phyloP scores from a whole-genome alignment of 2,113 vertebrate species.

The Synchiropus splendidus region DNA sequence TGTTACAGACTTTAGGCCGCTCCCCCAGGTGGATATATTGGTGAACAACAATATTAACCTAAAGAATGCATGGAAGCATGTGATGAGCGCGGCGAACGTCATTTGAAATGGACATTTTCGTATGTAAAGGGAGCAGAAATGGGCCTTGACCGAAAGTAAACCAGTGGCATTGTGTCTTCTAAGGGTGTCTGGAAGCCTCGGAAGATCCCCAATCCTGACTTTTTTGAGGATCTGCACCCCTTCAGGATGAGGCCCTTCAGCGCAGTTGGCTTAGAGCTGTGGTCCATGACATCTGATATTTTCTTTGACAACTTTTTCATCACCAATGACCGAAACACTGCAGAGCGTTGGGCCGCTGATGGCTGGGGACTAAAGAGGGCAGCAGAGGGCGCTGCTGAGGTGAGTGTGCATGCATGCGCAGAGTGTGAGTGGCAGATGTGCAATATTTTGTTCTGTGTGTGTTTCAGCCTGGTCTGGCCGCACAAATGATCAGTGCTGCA shows the following conservation, averaged over 20 bases:
- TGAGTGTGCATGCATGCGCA: constrained; percentile 24
- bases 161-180: not conserved
- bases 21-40: no score
- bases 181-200: constrained; percentile 97
- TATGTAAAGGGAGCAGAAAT: no score
- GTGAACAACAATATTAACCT: no score
- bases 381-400: constrained; percentile 91
- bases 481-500: constrained; percentile 89
- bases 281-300: constrained; percentile 98
- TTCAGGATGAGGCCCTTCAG: constrained; percentile 88
- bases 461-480: constrained; percentile 79
- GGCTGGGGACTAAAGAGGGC: constrained; percentile 96
- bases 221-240: constrained; percentile 91
- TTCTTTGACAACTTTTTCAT: constrained; percentile 98
- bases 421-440: not conserved
- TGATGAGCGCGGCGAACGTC: not conserved
- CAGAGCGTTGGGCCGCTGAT: constrained; percentile 84
- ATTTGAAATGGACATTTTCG: no score
- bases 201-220: constrained; percentile 89
- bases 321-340: constrained; percentile 76
- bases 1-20: no score
- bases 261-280: constrained; percentile 90
- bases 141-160: not conserved
- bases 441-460: not conserved
- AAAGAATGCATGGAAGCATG: no score